Conservation (phyloP, 2,113 vertebrate genomes). For the Mystacornis crossleyi region DNA sequence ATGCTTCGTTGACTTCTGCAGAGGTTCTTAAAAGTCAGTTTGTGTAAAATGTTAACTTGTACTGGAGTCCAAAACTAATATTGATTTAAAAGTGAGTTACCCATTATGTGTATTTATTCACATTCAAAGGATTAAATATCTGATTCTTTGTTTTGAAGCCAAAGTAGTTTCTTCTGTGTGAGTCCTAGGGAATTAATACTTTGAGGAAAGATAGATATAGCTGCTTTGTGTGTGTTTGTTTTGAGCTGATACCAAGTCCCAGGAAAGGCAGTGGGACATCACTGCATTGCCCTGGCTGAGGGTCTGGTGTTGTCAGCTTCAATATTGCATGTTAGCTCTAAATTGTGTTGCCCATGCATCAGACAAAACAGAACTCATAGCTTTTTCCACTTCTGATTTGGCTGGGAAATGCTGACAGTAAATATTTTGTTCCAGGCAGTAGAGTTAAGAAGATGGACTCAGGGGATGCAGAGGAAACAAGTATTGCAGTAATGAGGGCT, state of each 20-base stretch:
- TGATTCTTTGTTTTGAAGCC: neutral
- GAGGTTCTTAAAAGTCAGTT: neutral
- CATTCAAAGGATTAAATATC: neutral
- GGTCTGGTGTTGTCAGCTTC: neutral
- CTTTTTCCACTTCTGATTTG: neutral
- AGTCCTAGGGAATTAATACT: neutral
- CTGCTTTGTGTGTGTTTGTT: neutral
- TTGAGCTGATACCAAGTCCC: neutral
- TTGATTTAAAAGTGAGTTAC: neutral
- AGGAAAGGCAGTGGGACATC: neutral
- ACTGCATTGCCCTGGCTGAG: neutral
- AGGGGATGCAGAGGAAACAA: neutral
- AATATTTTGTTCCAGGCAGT: slow-evolving; percentile 4
- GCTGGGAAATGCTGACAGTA: neutral
- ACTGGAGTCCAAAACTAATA: neutral
- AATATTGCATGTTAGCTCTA: neutral
- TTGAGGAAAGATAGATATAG: neutral
- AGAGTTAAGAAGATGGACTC: neutral
- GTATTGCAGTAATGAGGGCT: slow-evolving; percentile 6
- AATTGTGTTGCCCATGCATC: neutral
- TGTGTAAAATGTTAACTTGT: neutral
- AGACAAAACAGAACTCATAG: neutral
- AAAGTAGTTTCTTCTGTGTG: neutral
- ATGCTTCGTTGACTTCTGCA: neutral
- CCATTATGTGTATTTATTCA: neutral